These are phyloP conservation scores for Tholera decimalis DNA, from an alignment of 2,888 invertebrate genomes.

Conservation along the genomic window DNA sequence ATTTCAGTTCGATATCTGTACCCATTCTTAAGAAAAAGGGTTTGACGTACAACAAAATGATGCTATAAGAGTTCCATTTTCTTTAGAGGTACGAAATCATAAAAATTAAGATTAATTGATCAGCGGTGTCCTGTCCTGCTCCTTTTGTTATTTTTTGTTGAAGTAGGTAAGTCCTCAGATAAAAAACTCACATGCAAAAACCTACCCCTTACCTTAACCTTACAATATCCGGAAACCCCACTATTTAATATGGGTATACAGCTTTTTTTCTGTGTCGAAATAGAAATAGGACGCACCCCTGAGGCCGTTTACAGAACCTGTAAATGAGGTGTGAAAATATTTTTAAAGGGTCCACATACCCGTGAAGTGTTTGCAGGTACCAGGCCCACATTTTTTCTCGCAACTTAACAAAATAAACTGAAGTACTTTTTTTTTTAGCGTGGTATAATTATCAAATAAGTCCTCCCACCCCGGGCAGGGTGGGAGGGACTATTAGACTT, in stretches of 20 bases:
- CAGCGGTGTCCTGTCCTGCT: background rate
- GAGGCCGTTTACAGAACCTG: constrained; percentile 43
- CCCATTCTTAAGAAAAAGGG: too few species aligned
- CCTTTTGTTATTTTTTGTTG: background rate
- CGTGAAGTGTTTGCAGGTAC: constrained; percentile 34
- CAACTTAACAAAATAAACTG: constrained; percentile 34
- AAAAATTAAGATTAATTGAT: too few species aligned
- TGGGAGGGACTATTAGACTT: too few species aligned
- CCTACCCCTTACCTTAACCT: background rate
- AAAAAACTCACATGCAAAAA: background rate
- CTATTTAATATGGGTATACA: constrained; percentile 36
- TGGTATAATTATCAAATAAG: background rate
- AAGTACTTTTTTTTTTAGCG: background rate
- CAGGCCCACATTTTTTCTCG: constrained; percentile 27
- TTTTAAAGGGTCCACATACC: constrained; percentile 24
- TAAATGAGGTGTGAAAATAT: constrained; percentile 65
- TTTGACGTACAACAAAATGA: too few species aligned
- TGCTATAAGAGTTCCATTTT: too few species aligned
- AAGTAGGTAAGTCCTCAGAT: background rate
- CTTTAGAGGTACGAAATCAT: too few species aligned
- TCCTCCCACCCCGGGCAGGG: too few species aligned
- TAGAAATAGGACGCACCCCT: constrained; percentile 10
- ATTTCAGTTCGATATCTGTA: too few species aligned
- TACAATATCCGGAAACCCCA: constrained; percentile 9
- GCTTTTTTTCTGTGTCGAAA: constrained; percentile 8